Evolutionary conservation across 2,797 vertebrate species (phyloP).

Genomic region (Astyanax mexicanus): DNA sequence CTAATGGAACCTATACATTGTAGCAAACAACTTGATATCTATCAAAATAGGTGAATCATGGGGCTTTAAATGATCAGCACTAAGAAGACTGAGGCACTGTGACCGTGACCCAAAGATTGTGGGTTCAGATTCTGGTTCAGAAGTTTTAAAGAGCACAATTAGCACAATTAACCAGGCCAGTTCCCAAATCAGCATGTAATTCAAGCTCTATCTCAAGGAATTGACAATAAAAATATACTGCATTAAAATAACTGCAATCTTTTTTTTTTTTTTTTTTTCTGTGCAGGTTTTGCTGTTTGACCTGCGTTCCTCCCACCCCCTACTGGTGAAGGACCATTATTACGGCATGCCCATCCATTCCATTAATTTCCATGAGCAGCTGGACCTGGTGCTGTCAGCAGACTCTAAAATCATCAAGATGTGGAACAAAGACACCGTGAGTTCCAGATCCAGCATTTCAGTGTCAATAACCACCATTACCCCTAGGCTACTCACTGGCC

Average conservation of each 20-base stretch:
- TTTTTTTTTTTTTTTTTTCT: neutral
- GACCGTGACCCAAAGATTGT: no score
- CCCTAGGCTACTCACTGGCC: neutral
- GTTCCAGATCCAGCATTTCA: constrained; percentile 27
- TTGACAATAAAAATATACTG: no score
- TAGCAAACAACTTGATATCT: no score
- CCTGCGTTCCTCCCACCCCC: constrained; percentile 90
- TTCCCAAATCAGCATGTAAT: no score
- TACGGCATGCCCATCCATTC: constrained; percentile 94
- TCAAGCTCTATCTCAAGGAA: neutral
- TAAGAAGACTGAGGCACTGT: no score
- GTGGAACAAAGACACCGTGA: constrained; percentile 94
- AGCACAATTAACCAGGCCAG: no score
- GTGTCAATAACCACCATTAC: constrained; percentile 20
- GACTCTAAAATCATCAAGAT: constrained; percentile 97
- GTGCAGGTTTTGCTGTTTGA: constrained; percentile 91
- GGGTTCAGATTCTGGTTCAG: no score
- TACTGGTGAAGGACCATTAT: constrained; percentile 94
- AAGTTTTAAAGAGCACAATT: no score
- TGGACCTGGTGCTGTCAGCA: constrained; percentile 91
- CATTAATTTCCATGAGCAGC: constrained; percentile 85
- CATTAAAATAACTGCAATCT: no score
- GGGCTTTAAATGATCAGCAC: no score
- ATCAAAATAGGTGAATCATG: no score
- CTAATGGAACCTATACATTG: no score